These are phyloP conservation scores for Hypothenemus hampei DNA, from an alignment of 1,140 invertebrate genomes.

Conservation along the genomic window DNA sequence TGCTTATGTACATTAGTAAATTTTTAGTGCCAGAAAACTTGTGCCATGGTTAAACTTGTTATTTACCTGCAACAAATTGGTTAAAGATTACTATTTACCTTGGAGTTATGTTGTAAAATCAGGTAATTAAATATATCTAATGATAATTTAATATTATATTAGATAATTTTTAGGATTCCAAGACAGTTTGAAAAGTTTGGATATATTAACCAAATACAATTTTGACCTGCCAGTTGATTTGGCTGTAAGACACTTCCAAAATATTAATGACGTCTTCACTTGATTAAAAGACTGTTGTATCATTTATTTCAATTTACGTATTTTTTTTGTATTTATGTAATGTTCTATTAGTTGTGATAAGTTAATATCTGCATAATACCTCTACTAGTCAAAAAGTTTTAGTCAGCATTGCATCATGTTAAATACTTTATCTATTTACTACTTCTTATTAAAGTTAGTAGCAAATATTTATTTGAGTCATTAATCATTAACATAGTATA, in stretches of 20 bases:
- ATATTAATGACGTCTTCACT: conserved; percentile 95
- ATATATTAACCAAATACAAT: conserved; percentile 76
- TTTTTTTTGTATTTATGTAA: conserved; percentile 2
- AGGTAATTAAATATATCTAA: conserved; percentile 49
- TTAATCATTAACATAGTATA: no score
- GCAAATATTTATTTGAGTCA: no score
- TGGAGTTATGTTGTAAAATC: conserved; percentile 96
- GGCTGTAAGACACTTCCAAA: conserved; percentile 92
- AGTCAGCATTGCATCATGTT: not conserved
- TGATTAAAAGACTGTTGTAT: conserved; percentile 38
- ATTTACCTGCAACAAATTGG: conserved; percentile 79
- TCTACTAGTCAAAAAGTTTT: not conserved
- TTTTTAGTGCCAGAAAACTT: conserved; percentile 77
- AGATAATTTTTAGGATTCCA: conserved; percentile 74
- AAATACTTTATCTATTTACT: not conserved
- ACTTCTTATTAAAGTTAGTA: no score
- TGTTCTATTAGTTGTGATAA: not conserved
- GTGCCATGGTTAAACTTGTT: conserved; percentile 91
- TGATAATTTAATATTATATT: not conserved
- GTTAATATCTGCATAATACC: not conserved
- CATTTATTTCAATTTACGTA: not conserved
- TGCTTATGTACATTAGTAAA: no score
- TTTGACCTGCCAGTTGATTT: conserved; percentile 94
- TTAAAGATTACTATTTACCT: conserved; percentile 86
- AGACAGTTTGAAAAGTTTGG: conserved; percentile 86